Base-by-base conservation (phyloP, 1,140 invertebrate species). In the Amphibalanus amphitrite region DNA sequence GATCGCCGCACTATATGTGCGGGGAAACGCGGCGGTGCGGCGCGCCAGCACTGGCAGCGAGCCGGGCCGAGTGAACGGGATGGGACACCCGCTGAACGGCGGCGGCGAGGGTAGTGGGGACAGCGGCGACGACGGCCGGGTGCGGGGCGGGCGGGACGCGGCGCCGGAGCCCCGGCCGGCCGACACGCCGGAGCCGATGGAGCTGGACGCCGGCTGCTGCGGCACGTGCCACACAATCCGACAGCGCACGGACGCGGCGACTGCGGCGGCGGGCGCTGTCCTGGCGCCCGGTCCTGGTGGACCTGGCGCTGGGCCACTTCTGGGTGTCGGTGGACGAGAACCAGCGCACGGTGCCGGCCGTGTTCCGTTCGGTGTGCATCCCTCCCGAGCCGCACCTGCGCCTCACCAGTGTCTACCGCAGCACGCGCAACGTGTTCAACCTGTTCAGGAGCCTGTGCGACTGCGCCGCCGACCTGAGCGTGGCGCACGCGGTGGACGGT, bases 271-370 rank as follows among this genome's bases (percentile, higher is more conserved):
- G 47, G 47, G 10, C 47, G 47, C 10, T 20, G 47, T n/a, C n/a
- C n/a, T n/a, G n/a, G n/a, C n/a, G 13, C 20, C 47, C 1, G 20
- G 17, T 1, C 17, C 1, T 17, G 10, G 13, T 38, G 33, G 47
- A 13, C 47, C 13, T 1, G 10, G 47, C 47, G 13, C 13, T 59
- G 10, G 47, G 47, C 47, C 47, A 59, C 47, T 59, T 59, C 47
- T 59, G 47, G 47, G 47, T 59, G 47, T 59, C 47, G 47, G 47
- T 59, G 47, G 47, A 59, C 47, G 47, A 59, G 47, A 59, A 59
- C 47, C 47, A 59, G 47, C 47, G 47, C 6, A 59, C 47, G 47
- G 47, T 59, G 47, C 47, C 47, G 47, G 47, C 47, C 47, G 47
- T 59, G 47, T 59, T 59, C 47, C 47, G 47, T 13, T 20, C 13